Percentiles rank a stretch among this genome's conserved stretches.
Evolutionary conservation across 2,113 vertebrate species (phyloP).

Genomic region (Apodemus sylvaticus): DNA sequence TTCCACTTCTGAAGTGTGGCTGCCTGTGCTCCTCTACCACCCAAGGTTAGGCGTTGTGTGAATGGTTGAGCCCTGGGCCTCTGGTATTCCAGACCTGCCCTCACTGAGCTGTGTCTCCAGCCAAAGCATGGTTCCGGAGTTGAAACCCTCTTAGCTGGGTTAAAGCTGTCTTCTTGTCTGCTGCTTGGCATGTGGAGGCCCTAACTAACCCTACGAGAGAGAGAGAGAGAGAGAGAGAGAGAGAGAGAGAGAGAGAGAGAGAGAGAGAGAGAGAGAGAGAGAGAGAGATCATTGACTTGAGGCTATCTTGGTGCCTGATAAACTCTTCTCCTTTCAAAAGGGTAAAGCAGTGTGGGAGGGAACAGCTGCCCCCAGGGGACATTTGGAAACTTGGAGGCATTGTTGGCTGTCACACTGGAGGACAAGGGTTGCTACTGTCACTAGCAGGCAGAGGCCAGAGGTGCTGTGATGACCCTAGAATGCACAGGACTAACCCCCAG

Average conservation of each 20-base stretch:
- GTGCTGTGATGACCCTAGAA: too few species aligned
- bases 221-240: accelerated
- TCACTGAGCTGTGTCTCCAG: neutral
- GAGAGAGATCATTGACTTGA: neutral
- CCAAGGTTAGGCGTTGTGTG: neutral
- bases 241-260: too few species aligned
- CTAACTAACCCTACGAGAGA: neutral
- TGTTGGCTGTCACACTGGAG: neutral
- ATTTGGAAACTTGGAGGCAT: neutral
- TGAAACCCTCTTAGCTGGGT: neutral
- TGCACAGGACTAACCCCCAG: neutral
- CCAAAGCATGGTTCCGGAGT: neutral
- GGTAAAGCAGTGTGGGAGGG: neutral
- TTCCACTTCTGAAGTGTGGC: neutral
- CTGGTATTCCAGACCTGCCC: neutral
- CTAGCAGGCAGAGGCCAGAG: neutral
- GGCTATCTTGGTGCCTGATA: neutral
- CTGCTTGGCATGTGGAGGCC: neutral
- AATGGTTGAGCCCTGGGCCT: neutral
- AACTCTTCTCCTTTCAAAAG: neutral
- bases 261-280: neutral
- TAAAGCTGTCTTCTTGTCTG: neutral
- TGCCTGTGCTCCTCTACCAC: neutral
- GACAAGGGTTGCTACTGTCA: too few species aligned
- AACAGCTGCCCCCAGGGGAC: neutral